Conservation (phyloP, 53 echinoderm and acorn worm species). For the Stichopus horrens region DNA sequence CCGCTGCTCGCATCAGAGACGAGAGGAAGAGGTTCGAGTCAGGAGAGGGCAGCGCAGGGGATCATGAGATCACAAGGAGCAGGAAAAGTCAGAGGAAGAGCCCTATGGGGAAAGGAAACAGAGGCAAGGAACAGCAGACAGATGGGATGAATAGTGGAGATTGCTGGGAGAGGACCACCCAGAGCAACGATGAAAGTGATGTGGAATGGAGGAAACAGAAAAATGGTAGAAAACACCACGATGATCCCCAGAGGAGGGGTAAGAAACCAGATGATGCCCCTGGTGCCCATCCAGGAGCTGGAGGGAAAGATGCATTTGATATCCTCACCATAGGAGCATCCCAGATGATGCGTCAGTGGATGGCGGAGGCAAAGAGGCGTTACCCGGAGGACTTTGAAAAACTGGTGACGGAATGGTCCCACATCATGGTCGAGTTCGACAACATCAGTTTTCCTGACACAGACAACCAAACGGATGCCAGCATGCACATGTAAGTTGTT, state of each 20-base stretch:
- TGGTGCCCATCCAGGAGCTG: not conserved
- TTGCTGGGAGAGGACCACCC: not conserved
- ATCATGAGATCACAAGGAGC: not conserved
- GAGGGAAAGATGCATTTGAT: not conserved
- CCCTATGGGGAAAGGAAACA: not conserved
- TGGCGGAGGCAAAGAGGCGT: not conserved
- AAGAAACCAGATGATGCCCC: not conserved
- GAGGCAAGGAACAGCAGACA: not conserved
- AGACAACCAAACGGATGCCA: not conserved
- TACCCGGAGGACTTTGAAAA: constrained; percentile 20
- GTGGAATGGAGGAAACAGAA: not conserved
- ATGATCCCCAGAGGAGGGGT: not conserved
- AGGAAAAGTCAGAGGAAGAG: not conserved
- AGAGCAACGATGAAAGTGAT: not conserved
- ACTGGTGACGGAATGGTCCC: constrained; percentile 3
- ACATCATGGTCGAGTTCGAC: constrained; percentile 7
- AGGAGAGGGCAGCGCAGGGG: not conserved
- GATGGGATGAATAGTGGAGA: not conserved
- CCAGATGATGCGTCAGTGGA: constrained; percentile 24
- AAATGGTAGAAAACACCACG: not conserved
- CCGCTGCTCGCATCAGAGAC: not conserved
- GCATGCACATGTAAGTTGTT: too few species aligned
- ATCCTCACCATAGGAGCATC: not conserved
- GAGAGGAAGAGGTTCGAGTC: not conserved
- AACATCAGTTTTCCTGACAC: constrained; percentile 9